Percentiles rank a stretch among this genome's conserved stretches.
phyloP scores from a whole-genome alignment of 2,888 invertebrate genomes.

The Glaucopsyche alexis region DNA sequence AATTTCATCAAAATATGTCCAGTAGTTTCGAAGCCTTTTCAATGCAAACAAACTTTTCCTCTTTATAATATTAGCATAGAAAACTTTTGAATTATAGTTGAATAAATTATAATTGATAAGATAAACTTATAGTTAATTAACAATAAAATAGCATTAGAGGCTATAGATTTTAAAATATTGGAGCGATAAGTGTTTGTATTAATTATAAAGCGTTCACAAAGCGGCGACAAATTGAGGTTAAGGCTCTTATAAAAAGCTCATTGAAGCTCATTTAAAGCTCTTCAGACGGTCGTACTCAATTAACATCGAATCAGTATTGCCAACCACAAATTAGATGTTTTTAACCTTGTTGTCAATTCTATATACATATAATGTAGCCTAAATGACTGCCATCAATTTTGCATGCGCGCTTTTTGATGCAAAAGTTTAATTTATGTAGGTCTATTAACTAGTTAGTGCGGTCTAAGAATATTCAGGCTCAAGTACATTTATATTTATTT shows the following conservation, averaged over 20 bases:
- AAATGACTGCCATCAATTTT: background rate
- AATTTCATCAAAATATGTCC: too few relatives aligned
- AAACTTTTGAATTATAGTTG: too few relatives aligned
- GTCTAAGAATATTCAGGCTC: background rate
- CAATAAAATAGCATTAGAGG: too few relatives aligned
- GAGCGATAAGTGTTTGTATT: constrained; percentile 16
- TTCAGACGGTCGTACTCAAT: constrained; percentile 45
- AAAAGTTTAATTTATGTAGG: background rate
- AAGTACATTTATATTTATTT: too few relatives aligned
- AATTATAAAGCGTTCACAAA: constrained; percentile 32
- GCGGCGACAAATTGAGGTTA: constrained; percentile 42
- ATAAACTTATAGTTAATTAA: too few relatives aligned
- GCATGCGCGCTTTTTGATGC: background rate
- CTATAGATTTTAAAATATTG: background rate
- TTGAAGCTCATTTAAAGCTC: constrained; percentile 45
- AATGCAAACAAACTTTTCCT: too few relatives aligned
- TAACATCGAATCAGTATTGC: constrained; percentile 43
- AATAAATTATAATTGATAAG: too few relatives aligned
- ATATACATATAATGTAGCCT: constrained; percentile 19
- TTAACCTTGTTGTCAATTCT: constrained; percentile 48
- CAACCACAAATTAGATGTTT: constrained; percentile 44
- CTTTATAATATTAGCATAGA: too few relatives aligned
- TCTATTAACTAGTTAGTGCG: background rate
- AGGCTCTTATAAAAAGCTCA: constrained; percentile 46
- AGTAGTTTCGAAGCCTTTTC: too few relatives aligned